Evolutionary conservation across 1,140 invertebrate species (phyloP), one percentile per base, ranked within the genome.

Genomic region (Drosophila subobscura): DNA sequence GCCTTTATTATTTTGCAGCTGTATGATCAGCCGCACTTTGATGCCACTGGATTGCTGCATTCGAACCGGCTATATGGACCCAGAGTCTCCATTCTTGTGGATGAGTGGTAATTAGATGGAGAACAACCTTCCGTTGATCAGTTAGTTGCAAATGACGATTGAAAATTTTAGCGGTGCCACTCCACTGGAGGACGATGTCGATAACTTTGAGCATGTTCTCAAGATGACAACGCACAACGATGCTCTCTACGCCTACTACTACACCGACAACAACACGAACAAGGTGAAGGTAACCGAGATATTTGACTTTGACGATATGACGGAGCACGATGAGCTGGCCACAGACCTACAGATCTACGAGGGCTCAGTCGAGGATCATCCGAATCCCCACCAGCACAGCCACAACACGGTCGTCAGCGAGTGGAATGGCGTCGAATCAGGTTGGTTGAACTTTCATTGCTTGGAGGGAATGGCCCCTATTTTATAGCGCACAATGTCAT

Each of bases 231-330:
- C 95, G 33, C 95, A 97, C 71, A 96, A 97, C 90, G 97, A 98
- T 74, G 95, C 97, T 5, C 92, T 97, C 2, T 96, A 98, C 93
- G 95, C 97, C 0, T 98, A 96, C 92, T 97, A 98, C 92, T 98
- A 98, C 86, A 95, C 96, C 85, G 95, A 97, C 84, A 95, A 96
- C 81, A 94, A 96, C 85, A 90, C 89, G 5, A 96, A 97, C 91
- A 96, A 96, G 92, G 94, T 96, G 47, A 96, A 96, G 91, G 94
- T 97, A 61, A 97, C 96, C 2, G 96, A 97, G 92, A 97, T 97
- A 75, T 97, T 96, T 88, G 81, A 81, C 47, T 79, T 79, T 25
- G 72, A 81, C 16, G 96, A 97, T 89, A 95, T 97, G 79, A 95
- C 96, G 7, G 95, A 96, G 59, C 92, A 92, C 37, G 94, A 95